These are phyloP conservation scores for Stramonita haemastoma DNA, from an alignment of 2,888 invertebrate genomes.

Conservation along the genomic window DNA sequence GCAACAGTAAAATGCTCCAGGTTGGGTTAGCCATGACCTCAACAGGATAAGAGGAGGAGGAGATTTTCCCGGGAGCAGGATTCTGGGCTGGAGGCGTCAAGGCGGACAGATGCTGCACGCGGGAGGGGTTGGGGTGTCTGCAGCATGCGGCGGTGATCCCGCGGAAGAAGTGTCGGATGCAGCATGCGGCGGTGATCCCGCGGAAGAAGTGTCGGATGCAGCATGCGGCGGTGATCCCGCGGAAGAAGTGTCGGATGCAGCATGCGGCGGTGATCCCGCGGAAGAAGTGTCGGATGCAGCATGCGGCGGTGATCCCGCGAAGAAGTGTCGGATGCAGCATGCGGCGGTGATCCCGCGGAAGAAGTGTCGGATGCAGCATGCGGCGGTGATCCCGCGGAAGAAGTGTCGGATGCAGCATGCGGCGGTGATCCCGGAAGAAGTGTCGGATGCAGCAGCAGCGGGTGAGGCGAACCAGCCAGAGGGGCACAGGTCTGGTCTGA, in stretches of 20 bases:
- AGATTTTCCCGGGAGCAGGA: neutral
- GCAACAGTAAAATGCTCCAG: neutral
- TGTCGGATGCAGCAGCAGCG: too few species aligned
- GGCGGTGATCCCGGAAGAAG: neutral
- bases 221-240: neutral
- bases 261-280: neutral
- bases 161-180: neutral
- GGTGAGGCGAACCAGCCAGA: slow-evolving; percentile 27
- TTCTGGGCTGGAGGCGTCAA: neutral
- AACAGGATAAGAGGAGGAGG: neutral
- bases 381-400: neutral
- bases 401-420: too few species aligned
- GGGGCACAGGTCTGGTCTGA: slow-evolving; percentile 30
- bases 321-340: neutral
- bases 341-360: neutral
- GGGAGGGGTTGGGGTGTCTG: neutral
- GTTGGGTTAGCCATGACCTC: neutral
- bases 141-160: neutral
- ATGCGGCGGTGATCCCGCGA: neutral
- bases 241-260: too few species aligned
- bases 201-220: too few species aligned
- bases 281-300: neutral
- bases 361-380: neutral
- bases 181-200: too few species aligned
- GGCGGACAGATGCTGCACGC: neutral